These are phyloP conservation scores for Coelopa frigida DNA, from an alignment of 1,140 invertebrate species.

Conservation along the genomic window DNA sequence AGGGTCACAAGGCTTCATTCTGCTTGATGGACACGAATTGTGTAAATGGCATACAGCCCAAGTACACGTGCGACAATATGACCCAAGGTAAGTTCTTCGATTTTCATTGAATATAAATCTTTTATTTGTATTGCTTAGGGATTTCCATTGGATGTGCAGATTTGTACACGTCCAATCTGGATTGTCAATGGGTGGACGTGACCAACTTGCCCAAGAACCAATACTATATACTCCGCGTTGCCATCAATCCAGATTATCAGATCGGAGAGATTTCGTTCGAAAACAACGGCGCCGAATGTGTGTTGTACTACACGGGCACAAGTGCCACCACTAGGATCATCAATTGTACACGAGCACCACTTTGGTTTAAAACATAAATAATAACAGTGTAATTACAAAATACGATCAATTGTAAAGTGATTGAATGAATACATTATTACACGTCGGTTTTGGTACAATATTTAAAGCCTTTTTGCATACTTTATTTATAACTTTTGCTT, in stretches of 20 bases:
- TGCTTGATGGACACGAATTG: constrained; percentile 93
- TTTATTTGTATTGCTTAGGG: constrained; percentile 50
- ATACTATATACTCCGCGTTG: constrained; percentile 75
- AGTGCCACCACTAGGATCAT: constrained; percentile 63
- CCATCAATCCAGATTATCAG: constrained; percentile 65
- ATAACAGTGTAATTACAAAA: too few relatives aligned
- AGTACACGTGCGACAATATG: constrained; percentile 82
- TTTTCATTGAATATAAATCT: neutral
- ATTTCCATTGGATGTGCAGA: constrained; percentile 92
- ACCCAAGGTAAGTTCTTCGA: constrained; percentile 60
- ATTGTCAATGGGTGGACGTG: constrained; percentile 97
- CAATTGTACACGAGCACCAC: constrained; percentile 61
- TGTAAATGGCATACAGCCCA: constrained; percentile 57
- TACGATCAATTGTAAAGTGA: too few relatives aligned
- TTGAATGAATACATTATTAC: too few relatives aligned
- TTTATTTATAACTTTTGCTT: too few relatives aligned
- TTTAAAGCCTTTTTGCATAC: constrained; percentile 28
- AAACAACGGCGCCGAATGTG: constrained; percentile 85
- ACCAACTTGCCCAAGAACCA: constrained; percentile 75
- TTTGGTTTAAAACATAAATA: constrained; percentile 40
- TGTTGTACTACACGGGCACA: constrained; percentile 60
- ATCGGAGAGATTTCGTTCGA: constrained; percentile 80
- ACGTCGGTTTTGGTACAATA: constrained; percentile 5
- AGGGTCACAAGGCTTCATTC: constrained; percentile 95
- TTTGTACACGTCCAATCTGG: constrained; percentile 85